Base-by-base conservation (phyloP, 2,797 vertebrate genomes). In the Eurystomus glaucurus region DNA sequence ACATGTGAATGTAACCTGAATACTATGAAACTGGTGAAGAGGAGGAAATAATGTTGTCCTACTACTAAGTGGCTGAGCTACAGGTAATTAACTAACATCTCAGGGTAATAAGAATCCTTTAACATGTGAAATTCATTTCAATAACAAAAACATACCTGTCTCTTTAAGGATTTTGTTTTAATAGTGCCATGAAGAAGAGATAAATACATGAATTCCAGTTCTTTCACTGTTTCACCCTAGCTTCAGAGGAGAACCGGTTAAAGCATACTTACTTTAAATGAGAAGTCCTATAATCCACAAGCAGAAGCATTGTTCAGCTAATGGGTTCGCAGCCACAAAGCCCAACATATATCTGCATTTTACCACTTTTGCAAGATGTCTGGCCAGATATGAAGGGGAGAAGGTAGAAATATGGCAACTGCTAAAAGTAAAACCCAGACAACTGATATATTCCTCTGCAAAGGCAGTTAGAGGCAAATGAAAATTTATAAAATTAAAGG, bases 401-500 rank as follows among this genome's bases (percentile, higher is more conserved):
- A 8, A 39, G 2, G 20, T 15, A 58, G 25, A 84, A 93, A 50
- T 29, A 60, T 3, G 26, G 5, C 37, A 69, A 79, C 19, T 0
- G 3, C 7, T 26, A 46, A 89, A 52, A 9, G 4, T 41, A 71
- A 25, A 8, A 8, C 9, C 43, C 39, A 78, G 26, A 57, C 22
- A 69, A 57, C 2, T 37, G 10, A 5, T 33, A 57, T 74, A 48
- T 80, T 90, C 20, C 10, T 66, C 50, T 83, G 79, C 26, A 71
- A 84, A 93, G 25, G 37, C 65, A 90, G 54, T 11, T 60, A 76
- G 20, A 65, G 3, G 31, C 15, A 91, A 94, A 84, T 57, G 16
- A 90, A 95, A 79, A 93, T 82, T 61, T 88, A 52, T 75, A 85
- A 85, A 91, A 94, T 60, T 93, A 55, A 86, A 90, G 26, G 43